Evolutionary conservation across 30 jellyfish, hydroid and myxozoan genomes (phyloP), one percentile per base, ranked within the genome.

Genomic region (Cassiopea andromeda): DNA sequence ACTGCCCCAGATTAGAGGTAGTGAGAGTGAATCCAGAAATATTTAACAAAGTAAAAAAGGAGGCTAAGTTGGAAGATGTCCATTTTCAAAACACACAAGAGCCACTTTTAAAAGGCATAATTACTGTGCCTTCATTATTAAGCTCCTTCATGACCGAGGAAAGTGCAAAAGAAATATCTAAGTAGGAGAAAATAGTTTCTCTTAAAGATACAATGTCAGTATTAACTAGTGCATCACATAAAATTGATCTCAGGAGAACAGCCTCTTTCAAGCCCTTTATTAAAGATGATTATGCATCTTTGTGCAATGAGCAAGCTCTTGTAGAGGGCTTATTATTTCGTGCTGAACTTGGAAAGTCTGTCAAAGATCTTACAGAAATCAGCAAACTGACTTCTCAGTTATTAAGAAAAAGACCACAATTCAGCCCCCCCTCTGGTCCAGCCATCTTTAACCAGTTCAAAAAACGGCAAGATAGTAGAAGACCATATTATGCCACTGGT

Each of bases 1-100:
- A 68, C 44, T 68, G 47, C 77, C 77, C 77, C 77, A 68, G 77
- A n/a, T 43, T 68, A 68, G 77, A 68, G 15, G 77, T 68, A 43
- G 77, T 14, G 15, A 68, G 77, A 68, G 8, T 68, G n/a, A 68
- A 68, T 18, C 47, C 8, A 17, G 47, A 68, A 68, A 68, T 68
- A 14, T 7, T 68, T 68, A 68, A 68, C 77, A 68, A 68, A 68
- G 77, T 68, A 68, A 68, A 18, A 43, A 68, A 68, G 77, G 77
- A 68, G 77, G 17, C 77, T 0, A 68, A 68, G 77, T n/a, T 4
- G 77, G 77, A 68, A 68, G 77, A 68, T 68, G 77, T 68, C 7
- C 17, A 68, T 68, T 68, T 43, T 68, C 77, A 68, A 14, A 14
- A 68, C 47, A 68, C 15, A 4, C 77, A 68, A 14, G 15, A 68